Conservation (phyloP, 2,797 vertebrate genomes). For the Tapera naevia region DNA sequence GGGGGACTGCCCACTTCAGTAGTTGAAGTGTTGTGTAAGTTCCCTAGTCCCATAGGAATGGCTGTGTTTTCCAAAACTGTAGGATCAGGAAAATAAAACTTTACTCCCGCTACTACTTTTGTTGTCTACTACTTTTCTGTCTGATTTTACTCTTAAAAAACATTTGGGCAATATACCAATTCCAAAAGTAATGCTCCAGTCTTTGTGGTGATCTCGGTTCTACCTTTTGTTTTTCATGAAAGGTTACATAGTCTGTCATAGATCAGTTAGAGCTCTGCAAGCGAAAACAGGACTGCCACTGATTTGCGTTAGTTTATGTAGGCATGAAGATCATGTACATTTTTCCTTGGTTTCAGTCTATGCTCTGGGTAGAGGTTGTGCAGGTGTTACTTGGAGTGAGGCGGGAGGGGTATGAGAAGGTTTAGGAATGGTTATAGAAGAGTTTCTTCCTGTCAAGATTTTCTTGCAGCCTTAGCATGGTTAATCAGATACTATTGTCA, state of each 20-base stretch:
- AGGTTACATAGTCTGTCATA: not conserved
- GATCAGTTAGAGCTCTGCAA: not conserved
- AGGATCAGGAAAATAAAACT: not conserved
- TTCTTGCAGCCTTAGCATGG: not conserved
- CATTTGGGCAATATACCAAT: not conserved
- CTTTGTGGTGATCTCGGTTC: not conserved
- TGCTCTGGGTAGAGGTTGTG: not conserved
- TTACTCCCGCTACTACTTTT: not conserved
- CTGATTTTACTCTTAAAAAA: not conserved
- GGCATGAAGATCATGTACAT: not conserved
- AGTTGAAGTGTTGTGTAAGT: not conserved
- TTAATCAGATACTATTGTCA: constrained; percentile 40
- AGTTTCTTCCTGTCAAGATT: not conserved
- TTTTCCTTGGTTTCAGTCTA: not conserved
- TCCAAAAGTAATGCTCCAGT: not conserved
- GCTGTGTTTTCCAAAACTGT: not conserved
- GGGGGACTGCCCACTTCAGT: not conserved
- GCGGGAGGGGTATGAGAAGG: not conserved
- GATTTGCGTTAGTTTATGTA: constrained; percentile 12
- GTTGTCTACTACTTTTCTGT: not conserved
- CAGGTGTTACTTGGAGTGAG: not conserved
- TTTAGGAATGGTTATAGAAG: not conserved
- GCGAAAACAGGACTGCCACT: not conserved
- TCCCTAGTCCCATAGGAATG: not conserved
- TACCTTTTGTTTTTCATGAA: not conserved